Conservation (phyloP, 2,888 invertebrate species). For the Drosophila histrio region DNA sequence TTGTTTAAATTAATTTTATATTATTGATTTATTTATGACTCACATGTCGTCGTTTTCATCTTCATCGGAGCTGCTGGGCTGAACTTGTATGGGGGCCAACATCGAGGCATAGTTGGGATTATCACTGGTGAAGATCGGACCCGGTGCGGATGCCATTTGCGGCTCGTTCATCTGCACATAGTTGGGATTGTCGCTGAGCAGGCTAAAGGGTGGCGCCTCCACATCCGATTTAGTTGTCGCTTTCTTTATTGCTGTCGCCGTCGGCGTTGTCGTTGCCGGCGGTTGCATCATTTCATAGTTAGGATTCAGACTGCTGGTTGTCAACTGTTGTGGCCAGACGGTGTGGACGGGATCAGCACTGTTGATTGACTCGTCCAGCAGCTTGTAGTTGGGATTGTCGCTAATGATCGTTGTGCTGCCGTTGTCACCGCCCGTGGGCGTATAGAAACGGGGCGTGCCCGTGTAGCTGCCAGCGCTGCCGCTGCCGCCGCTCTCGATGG, state of each 20-base stretch:
- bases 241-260: not conserved
- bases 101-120: constrained; percentile 74
- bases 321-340: constrained; percentile 42
- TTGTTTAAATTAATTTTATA: too few relatives aligned
- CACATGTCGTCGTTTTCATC: constrained; percentile 47
- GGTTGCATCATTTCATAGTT: constrained; percentile 77
- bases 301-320: constrained; percentile 70
- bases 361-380: constrained; percentile 74
- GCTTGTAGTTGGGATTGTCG: constrained; percentile 80
- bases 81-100: constrained; percentile 25
- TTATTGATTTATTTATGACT: not conserved
- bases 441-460: constrained; percentile 73
- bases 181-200: constrained; percentile 59
- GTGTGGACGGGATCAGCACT: constrained; percentile 32
- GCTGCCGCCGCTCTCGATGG: constrained; percentile 76
- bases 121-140: constrained; percentile 41
- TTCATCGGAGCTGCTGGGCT: constrained; percentile 54
- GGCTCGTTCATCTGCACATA: constrained; percentile 78
- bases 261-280: constrained; percentile 6
- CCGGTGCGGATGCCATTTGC: not conserved
- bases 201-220: constrained; percentile 1
- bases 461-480: constrained; percentile 79
- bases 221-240: not conserved
- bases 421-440: constrained; percentile 53
- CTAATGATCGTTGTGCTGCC: constrained; percentile 56